Conservation (phyloP, 2,888 invertebrate species). For the Cinara cedri region DNA sequence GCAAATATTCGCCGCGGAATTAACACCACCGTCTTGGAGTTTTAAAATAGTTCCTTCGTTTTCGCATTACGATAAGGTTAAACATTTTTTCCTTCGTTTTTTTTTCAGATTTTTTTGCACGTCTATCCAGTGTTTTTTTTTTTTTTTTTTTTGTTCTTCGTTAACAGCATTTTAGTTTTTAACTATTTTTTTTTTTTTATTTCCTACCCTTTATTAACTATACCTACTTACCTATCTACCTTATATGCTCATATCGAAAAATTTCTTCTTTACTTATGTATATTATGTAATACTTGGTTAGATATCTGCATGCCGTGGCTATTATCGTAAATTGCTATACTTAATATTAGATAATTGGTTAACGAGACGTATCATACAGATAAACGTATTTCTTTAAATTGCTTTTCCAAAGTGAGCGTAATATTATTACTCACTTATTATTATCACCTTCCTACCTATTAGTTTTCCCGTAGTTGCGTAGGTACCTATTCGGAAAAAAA, state of each 20-base stretch:
- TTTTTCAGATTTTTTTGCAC: background rate
- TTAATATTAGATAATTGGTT: no score
- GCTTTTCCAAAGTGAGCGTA: background rate
- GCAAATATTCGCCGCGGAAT: conserved; percentile 53
- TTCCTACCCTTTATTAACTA: background rate
- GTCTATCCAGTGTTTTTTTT: background rate
- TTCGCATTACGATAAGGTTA: conserved; percentile 55
- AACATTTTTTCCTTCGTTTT: conserved; percentile 15
- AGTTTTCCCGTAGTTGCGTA: no score
- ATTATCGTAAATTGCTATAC: no score
- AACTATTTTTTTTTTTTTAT: background rate
- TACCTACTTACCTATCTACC: background rate
- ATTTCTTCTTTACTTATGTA: background rate
- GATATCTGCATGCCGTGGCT: background rate
- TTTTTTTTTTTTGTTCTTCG: background rate
- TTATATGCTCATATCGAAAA: background rate
- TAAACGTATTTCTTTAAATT: background rate
- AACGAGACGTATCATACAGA: no score
- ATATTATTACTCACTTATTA: background rate
- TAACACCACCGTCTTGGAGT: conserved; percentile 56
- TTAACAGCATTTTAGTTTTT: background rate
- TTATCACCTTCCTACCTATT: no score
- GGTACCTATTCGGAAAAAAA: no score
- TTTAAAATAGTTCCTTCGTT: conserved; percentile 56
- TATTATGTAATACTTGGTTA: no score